Base-by-base conservation (phyloP, 2,797 vertebrate genomes). In the Aldrovandia affinis region DNA sequence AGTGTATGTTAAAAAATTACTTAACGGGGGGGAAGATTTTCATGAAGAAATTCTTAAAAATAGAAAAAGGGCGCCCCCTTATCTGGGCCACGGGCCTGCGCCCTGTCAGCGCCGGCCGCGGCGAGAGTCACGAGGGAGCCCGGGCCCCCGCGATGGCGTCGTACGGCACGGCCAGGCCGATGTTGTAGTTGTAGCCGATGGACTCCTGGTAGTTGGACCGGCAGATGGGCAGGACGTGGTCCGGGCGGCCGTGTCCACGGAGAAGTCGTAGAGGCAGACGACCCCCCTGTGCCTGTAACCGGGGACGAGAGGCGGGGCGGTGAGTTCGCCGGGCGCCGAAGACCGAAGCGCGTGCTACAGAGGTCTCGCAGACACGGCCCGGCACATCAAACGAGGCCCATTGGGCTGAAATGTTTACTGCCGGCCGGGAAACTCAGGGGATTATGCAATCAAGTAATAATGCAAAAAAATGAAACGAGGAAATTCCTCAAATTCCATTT, bases 231-330 rank as follows among this genome's bases (percentile, higher is more conserved):
- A 99, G 95, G 25, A 97, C 9, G 15, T 97, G 96, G 30, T 96
- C 96, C 33, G 89, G 94, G 95, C 90, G 87, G 93, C 25, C 18
- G 92, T 92, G 50, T 98, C 97, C 89, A 94, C 95, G 0, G 97
- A 96, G 91, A 99, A 99, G 87, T 98, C 97, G 0, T 98, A 98
- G 84, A 93, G 96, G 25, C 96, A 96, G 93, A 99, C 96, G 84
- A 96, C 91, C 39, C 98, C 98, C 6, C 96, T 90, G 89, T 99
- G 96, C 85, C 98, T 99, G 89, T 0, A 80, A 25, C 6, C 50
- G 0, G 14, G 57, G 78, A n/a, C 78, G 6, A 28, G 5, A 80
- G 8, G 33, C 47, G 81, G 44, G 25, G 33, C 20, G 33, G 28
- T 33, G 10, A 47, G 54, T 78, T 30, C 25, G 54, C 5, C 44